Percentiles rank a stretch among this genome's conserved stretches.
phyloP scores from a whole-genome alignment of 2,113 vertebrate species.

The Corythoichthys haematopterus region DNA sequence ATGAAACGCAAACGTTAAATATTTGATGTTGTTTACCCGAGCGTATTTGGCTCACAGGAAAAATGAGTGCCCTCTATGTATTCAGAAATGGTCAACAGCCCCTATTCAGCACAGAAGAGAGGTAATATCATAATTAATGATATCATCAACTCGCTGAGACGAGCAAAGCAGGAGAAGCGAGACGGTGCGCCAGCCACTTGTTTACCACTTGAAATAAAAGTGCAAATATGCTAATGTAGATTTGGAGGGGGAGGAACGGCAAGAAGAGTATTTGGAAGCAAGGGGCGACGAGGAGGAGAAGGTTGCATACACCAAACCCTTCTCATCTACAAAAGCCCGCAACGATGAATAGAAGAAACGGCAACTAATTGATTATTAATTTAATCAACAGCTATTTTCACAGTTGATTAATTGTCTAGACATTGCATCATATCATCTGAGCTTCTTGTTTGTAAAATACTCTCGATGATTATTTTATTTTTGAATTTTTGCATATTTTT shows the following conservation, averaged over 20 bases:
- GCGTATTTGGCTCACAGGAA: constrained; percentile 7
- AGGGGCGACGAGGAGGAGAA: too few species aligned
- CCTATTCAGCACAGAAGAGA: constrained; percentile 31
- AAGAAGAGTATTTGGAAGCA: background rate
- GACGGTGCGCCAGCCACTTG: constrained; percentile 3
- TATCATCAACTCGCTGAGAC: constrained; percentile 8
- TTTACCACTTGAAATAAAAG: constrained; percentile 30
- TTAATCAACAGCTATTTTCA: too few species aligned
- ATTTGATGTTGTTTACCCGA: constrained; percentile 1
- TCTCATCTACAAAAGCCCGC: too few species aligned
- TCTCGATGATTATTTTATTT: too few species aligned
- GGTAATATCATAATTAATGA: constrained; percentile 15
- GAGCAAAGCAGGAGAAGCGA: background rate
- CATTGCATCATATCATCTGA: too few species aligned
- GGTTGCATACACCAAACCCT: too few species aligned
- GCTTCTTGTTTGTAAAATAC: too few species aligned
- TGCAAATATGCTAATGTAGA: constrained; percentile 15
- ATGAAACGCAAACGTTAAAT: background rate
- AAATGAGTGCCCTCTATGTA: constrained; percentile 4
- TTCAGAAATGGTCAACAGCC: constrained; percentile 25
- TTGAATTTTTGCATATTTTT: too few species aligned
- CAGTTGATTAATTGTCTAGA: too few species aligned
- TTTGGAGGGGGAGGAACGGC: background rate
- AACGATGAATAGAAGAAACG: too few species aligned
- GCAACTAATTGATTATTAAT: too few species aligned